These are phyloP conservation scores for Daboia siamensis DNA, from an alignment of 2,113 vertebrate genomes.

Conservation along the genomic window DNA sequence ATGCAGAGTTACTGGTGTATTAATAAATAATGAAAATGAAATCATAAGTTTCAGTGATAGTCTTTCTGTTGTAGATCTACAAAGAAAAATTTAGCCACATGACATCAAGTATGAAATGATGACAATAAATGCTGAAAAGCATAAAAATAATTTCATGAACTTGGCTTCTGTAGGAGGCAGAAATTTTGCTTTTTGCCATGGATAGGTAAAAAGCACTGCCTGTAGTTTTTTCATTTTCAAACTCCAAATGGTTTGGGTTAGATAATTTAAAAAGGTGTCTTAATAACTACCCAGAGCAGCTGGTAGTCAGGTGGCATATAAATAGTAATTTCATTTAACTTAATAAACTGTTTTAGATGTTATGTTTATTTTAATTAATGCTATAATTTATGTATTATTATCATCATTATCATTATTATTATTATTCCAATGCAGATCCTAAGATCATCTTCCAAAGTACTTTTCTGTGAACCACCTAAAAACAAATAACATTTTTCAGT, in stretches of 20 bases:
- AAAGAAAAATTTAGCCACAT: not conserved
- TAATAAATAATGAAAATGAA: conserved; percentile 3
- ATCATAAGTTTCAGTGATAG: not conserved
- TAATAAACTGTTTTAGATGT: not conserved
- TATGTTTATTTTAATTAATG: too few relatives aligned
- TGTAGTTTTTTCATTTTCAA: not conserved
- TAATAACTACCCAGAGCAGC: not conserved
- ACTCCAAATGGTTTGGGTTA: not conserved
- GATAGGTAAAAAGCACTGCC: not conserved
- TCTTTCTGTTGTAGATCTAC: not conserved
- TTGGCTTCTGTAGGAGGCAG: not conserved
- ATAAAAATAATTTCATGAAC: not conserved
- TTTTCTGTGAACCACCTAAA: not conserved
- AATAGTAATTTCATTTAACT: not conserved
- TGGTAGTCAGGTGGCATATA: not conserved
- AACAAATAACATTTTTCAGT: not conserved
- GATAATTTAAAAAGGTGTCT: not conserved
- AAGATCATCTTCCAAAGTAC: not conserved
- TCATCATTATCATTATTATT: too few relatives aligned
- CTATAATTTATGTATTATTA: not conserved
- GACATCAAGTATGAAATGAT: not conserved
- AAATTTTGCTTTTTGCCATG: not conserved
- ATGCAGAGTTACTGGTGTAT: not conserved
- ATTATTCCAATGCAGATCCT: not conserved
- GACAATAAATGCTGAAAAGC: not conserved